Percentiles rank a stretch among this genome's conserved stretches.
phyloP scores from a whole-genome alignment of 2,113 vertebrate genomes.

The Callipepla californica region DNA sequence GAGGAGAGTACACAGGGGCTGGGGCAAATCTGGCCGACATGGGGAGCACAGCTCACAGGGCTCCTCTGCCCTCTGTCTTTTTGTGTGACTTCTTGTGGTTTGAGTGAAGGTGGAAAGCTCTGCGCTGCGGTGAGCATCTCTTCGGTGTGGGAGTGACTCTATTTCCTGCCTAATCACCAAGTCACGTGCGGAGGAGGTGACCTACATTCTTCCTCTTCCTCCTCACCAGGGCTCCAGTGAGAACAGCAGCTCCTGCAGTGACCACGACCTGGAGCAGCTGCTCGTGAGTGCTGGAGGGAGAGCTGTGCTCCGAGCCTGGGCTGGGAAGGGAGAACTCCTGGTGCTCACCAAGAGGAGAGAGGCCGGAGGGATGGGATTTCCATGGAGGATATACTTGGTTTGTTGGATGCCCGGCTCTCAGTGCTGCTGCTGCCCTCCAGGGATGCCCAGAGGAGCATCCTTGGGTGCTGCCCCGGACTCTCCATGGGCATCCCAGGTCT shows the following conservation, averaged over 20 bases:
- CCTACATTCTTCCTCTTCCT: slow-evolving; percentile 59
- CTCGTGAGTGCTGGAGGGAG: background rate
- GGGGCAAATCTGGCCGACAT: background rate
- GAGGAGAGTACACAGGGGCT: background rate
- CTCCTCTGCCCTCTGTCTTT: slow-evolving; percentile 43
- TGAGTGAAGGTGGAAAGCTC: slow-evolving; percentile 70
- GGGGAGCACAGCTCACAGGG: background rate
- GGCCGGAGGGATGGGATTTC: background rate
- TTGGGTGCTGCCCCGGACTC: background rate
- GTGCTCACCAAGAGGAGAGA: background rate
- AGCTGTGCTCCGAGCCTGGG: background rate
- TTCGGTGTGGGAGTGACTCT: slow-evolving; percentile 49
- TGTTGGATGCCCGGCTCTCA: background rate
- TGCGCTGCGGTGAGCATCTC: slow-evolving; percentile 29
- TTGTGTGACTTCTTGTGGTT: slow-evolving; percentile 66
- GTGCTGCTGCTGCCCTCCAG: background rate
- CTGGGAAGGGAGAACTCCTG: background rate
- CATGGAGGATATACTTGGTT: background rate
- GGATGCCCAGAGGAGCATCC: background rate
- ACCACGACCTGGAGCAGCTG: background rate
- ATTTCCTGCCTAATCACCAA: slow-evolving; percentile 52
- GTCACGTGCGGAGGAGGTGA: slow-evolving; percentile 43
- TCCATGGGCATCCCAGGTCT: fast-evolving
- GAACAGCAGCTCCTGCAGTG: background rate
- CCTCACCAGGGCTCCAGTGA: background rate